Conservation (phyloP, 2,113 vertebrate species). For the Neotoma lepida region DNA sequence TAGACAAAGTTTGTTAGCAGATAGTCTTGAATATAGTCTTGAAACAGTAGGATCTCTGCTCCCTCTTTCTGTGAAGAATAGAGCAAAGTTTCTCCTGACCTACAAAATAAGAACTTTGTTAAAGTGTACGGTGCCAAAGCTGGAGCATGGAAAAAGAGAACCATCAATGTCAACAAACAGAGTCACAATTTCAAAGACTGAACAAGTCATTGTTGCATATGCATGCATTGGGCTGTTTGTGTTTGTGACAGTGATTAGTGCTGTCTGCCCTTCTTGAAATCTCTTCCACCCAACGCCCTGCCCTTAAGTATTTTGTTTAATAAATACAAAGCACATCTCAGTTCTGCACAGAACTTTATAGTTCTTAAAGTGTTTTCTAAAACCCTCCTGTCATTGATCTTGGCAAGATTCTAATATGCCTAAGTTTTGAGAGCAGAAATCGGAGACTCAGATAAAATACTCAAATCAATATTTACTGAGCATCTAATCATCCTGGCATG, state of each 20-base stretch:
- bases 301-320: not conserved
- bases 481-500: not conserved
- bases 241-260: not conserved
- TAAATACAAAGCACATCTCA: not conserved
- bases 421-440: not conserved
- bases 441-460: not conserved
- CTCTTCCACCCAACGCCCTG: not conserved
- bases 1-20: not conserved
- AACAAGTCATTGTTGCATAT: not conserved
- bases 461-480: not conserved
- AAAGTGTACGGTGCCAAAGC: not conserved
- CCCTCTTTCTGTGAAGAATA: not conserved
- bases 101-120: not conserved
- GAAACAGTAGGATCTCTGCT: not conserved
- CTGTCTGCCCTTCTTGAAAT: not conserved
- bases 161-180: not conserved
- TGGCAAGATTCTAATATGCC: not conserved
- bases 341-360: not conserved
- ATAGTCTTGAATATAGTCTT: not conserved
- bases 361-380: slow-evolving; percentile 38
- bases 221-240: not conserved
- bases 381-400: not conserved
- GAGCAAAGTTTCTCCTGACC: not conserved
- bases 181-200: not conserved
- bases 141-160: not conserved